Evolutionary conservation across 2,797 vertebrate genomes (phyloP).

Genomic region (Leuciscus waleckii): DNA sequence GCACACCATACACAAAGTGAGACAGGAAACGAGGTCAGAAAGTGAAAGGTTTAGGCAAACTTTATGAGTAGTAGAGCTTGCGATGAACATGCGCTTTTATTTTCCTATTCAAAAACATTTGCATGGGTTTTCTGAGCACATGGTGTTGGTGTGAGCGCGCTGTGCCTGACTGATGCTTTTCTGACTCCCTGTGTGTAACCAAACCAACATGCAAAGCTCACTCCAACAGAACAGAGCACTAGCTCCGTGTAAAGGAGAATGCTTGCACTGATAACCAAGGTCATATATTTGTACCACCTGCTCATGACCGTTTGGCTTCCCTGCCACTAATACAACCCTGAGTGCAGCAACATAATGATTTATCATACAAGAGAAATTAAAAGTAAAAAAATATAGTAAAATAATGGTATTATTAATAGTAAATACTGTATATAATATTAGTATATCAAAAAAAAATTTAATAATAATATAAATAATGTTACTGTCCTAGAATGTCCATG

Average conservation of each 20-base stretch:
- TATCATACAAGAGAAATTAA: neutral
- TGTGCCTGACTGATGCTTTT: slow-evolving; percentile 61
- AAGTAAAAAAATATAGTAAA: neutral
- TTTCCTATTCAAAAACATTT: slow-evolving; percentile 83
- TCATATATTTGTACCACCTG: slow-evolving; percentile 37
- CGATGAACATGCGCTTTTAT: slow-evolving; percentile 60
- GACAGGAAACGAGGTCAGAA: slow-evolving; percentile 21
- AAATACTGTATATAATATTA: neutral
- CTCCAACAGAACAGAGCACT: slow-evolving; percentile 26
- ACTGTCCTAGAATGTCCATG: neutral
- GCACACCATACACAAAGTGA: neutral
- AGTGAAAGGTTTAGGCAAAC: slow-evolving; percentile 31
- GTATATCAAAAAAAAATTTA: neutral
- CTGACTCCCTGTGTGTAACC: slow-evolving; percentile 63
- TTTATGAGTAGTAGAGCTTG: slow-evolving; percentile 29
- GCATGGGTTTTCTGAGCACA: slow-evolving; percentile 67
- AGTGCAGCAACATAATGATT: neutral
- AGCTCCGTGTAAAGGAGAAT: neutral
- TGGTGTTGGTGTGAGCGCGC: slow-evolving; percentile 41
- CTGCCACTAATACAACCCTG: neutral
- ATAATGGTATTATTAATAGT: neutral
- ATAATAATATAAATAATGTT: too few relatives aligned
- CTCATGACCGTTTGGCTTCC: neutral
- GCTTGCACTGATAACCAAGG: slow-evolving; percentile 29
- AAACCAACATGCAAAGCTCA: slow-evolving; percentile 75